phyloP scores from a whole-genome alignment of 2,888 invertebrate genomes.

The Epistrophe eligans region DNA sequence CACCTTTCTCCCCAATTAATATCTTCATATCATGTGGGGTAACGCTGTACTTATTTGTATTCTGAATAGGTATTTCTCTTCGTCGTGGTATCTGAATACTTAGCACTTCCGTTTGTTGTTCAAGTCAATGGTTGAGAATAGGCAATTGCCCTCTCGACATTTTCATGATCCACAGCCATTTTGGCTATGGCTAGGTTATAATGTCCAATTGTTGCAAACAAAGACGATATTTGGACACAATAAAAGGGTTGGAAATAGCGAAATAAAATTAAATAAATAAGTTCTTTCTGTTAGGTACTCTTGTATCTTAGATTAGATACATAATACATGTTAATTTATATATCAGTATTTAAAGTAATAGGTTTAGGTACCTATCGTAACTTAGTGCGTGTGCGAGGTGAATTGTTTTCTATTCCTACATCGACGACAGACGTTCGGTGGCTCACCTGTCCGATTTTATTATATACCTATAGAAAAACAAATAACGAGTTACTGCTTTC shows the following conservation, averaged over 20 bases:
- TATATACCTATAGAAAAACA: constrained; percentile 33
- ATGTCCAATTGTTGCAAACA: constrained; percentile 64
- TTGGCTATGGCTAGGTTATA: constrained; percentile 12
- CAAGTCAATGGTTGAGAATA: constrained; percentile 67
- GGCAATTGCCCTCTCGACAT: constrained; percentile 66
- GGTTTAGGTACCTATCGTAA: not conserved
- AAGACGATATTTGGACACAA: constrained; percentile 43
- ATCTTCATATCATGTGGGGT: constrained; percentile 2
- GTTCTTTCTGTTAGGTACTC: too few relatives aligned
- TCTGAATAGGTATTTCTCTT: not conserved
- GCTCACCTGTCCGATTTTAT: constrained; percentile 71
- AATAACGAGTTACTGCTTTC: not conserved
- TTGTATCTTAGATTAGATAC: not conserved
- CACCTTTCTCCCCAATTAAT: not conserved
- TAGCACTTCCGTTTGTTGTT: constrained; percentile 70
- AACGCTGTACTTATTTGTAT: constrained; percentile 13
- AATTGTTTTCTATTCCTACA: constrained; percentile 15
- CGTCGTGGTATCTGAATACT: constrained; percentile 62
- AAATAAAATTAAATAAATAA: too few relatives aligned
- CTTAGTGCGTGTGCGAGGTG: constrained; percentile 17
- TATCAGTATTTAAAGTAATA: not conserved
- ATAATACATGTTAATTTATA: not conserved
- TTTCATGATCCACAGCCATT: not conserved
- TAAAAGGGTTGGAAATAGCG: constrained; percentile 54
- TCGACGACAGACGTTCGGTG: not conserved